phyloP scores from a whole-genome alignment of 2,113 vertebrate genomes.

The Ammospiza caudacuta region DNA sequence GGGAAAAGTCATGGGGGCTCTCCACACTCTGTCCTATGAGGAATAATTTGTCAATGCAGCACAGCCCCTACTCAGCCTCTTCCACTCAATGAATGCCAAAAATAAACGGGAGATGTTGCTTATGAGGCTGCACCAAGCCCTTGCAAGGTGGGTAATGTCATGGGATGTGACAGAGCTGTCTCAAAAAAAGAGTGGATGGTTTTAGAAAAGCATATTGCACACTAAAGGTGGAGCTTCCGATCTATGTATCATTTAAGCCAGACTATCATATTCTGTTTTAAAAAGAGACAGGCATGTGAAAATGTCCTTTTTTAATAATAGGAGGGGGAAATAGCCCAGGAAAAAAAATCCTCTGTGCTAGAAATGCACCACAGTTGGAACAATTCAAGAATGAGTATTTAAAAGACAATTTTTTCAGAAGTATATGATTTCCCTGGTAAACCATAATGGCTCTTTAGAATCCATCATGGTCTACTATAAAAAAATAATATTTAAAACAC shows the following conservation, averaged over 20 bases:
- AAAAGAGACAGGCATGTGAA: neutral
- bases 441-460: slow-evolving; percentile 66
- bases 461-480: slow-evolving; percentile 57
- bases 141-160: neutral
- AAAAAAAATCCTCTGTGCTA: neutral
- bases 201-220: slow-evolving; percentile 1
- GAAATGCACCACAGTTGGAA: slow-evolving; percentile 1
- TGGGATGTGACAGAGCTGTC: neutral
- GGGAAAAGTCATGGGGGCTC: neutral
- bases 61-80: neutral
- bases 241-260: neutral
- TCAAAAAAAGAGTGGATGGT: neutral
- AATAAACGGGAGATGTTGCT: neutral
- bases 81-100: neutral
- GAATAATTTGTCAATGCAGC: neutral
- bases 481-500: slow-evolving; percentile 67
- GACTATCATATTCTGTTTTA: neutral
- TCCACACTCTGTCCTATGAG: neutral
- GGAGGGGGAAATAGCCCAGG: neutral
- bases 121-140: neutral
- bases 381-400: slow-evolving; percentile 36
- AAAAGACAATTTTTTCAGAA: slow-evolving; percentile 46
- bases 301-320: neutral
- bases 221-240: slow-evolving; percentile 2
- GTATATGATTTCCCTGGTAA: slow-evolving; percentile 56